phyloP scores from a whole-genome alignment of 1,140 invertebrate genomes.

The Dermatophagoides farinae region DNA sequence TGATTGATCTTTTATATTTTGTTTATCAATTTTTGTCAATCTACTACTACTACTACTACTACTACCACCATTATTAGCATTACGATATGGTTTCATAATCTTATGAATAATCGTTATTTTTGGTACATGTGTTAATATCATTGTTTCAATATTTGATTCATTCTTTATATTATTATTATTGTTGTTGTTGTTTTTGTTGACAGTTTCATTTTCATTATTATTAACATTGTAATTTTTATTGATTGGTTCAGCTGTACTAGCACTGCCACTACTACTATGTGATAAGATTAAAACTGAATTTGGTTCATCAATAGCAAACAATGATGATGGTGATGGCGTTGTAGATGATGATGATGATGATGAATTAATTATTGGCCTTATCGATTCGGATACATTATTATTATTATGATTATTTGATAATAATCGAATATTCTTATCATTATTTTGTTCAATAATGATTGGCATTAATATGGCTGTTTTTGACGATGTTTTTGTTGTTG shows the following conservation, averaged over 20 bases:
- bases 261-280: not conserved
- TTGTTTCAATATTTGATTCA: not conserved
- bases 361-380: not conserved
- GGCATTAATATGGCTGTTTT: not conserved
- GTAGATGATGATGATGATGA: not conserved
- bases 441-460: not conserved
- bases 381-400: not conserved
- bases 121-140: slow-evolving; percentile 5
- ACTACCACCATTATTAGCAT: not conserved
- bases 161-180: not conserved
- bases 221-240: not conserved
- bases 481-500: no score
- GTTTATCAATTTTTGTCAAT: no score
- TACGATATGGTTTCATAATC: not conserved
- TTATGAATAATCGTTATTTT: slow-evolving; percentile 7
- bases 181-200: not conserved
- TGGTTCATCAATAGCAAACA: not conserved
- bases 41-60: no score
- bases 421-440: not conserved
- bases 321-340: not conserved
- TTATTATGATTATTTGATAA: not conserved
- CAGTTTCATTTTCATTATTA: not conserved
- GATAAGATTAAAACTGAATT: not conserved
- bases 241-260: not conserved
- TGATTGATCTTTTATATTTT: no score